phyloP scores from a whole-genome alignment of 2,797 vertebrate genomes.

The Pipistrellus kuhlii region DNA sequence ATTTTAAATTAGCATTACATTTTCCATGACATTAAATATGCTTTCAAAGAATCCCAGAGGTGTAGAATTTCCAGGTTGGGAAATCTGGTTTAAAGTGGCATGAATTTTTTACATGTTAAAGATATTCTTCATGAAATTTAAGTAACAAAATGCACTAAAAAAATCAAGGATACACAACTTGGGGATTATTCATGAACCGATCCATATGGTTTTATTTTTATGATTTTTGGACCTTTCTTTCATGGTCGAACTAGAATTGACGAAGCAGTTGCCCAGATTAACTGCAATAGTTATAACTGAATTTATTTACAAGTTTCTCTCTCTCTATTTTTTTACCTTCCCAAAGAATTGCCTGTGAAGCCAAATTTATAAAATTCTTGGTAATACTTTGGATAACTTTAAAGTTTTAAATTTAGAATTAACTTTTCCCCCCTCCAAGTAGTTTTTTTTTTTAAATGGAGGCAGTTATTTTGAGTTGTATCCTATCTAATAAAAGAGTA shows the following conservation, averaged over 20 bases:
- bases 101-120: slow-evolving; percentile 5
- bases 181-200: neutral
- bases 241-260: neutral
- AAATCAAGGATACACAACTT: neutral
- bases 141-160: neutral
- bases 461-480: neutral
- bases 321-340: neutral
- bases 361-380: slow-evolving; percentile 14
- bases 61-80: slow-evolving; percentile 41
- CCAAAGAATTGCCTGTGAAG: slow-evolving; percentile 2
- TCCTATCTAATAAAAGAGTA: no score
- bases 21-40: neutral
- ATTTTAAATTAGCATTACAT: slow-evolving; percentile 23
- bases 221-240: neutral
- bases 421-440: neutral
- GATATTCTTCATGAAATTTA: neutral
- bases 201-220: slow-evolving; percentile 1
- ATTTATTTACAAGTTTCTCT: slow-evolving; percentile 48
- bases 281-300: slow-evolving; percentile 17
- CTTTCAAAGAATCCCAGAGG: slow-evolving; percentile 40
- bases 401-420: slow-evolving; percentile 60
- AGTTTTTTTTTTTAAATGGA: neutral
- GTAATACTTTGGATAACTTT: slow-evolving; percentile 6
- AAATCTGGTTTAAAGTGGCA: slow-evolving; percentile 28
- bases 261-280: neutral